Conservation (phyloP, 2,888 invertebrate genomes). For the Phalera bucephala region DNA sequence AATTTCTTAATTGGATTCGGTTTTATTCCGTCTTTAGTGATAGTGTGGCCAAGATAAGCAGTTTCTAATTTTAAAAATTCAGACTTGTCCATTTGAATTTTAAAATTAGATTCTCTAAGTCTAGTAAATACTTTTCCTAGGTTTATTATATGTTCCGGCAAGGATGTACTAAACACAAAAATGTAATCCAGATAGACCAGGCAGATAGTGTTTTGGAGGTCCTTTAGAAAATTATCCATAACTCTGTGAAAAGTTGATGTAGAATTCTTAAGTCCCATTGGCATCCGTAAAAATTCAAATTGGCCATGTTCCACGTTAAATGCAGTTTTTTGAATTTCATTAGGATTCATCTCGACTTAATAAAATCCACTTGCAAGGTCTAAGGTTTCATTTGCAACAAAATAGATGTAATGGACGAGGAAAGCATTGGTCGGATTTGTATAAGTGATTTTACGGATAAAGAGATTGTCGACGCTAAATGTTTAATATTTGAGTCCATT, state of each 20-base stretch:
- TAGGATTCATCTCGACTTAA: neutral
- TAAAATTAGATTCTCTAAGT: conserved; percentile 13
- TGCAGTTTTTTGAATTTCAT: neutral
- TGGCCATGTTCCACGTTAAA: neutral
- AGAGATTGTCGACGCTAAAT: too few species aligned
- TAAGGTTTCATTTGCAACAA: neutral
- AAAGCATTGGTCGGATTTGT: conserved; percentile 1
- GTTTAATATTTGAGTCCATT: too few species aligned
- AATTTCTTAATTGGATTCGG: conserved; percentile 12
- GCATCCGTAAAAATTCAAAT: neutral
- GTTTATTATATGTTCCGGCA: conserved; percentile 2
- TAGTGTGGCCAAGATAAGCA: conserved; percentile 3
- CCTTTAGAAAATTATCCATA: conserved; percentile 32
- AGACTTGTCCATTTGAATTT: conserved; percentile 33
- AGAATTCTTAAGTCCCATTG: neutral
- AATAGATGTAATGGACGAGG: neutral
- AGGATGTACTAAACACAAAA: conserved; percentile 4
- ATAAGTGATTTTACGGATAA: too few species aligned
- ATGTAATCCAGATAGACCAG: conserved; percentile 11
- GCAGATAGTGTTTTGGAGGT: conserved; percentile 3
- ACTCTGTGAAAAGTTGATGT: conserved; percentile 36
- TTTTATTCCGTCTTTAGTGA: conserved; percentile 5
- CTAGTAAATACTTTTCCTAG: neutral
- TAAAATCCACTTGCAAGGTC: neutral
- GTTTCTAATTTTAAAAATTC: conserved; percentile 21